phyloP scores from a whole-genome alignment of 1,140 invertebrate species.

The Drusus annulatus region DNA sequence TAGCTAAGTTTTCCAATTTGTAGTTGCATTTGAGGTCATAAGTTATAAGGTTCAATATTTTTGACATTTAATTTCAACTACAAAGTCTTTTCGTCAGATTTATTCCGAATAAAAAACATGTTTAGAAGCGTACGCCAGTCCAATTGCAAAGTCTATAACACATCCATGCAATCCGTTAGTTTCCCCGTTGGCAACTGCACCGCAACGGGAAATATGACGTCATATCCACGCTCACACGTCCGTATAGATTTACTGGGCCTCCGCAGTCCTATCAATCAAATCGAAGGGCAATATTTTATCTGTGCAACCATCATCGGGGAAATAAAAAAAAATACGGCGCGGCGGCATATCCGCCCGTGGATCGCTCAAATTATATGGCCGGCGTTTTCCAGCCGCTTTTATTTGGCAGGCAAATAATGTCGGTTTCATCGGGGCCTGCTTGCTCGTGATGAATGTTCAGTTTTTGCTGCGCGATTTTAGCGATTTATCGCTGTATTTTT shows the following conservation, averaged over 20 bases:
- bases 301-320: conserved; percentile 34
- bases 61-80: too few relatives aligned
- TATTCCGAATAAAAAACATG: too few relatives aligned
- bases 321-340: conserved; percentile 22
- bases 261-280: conserved; percentile 54
- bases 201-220: conserved; percentile 49
- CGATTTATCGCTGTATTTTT: conserved; percentile 6
- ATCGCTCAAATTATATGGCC: conserved; percentile 12
- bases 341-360: conserved; percentile 4
- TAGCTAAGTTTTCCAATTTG: too few relatives aligned
- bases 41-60: too few relatives aligned
- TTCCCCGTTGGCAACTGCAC: conserved; percentile 12
- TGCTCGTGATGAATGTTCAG: conserved; percentile 6
- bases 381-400: conserved; percentile 6
- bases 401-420: conserved; percentile 25
- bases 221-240: conserved; percentile 39
- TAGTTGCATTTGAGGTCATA: too few relatives aligned
- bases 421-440: conserved; percentile 15
- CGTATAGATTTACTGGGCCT: conserved; percentile 50
- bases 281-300: conserved; percentile 55
- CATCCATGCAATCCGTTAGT: conserved; percentile 14
- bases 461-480: neutral
- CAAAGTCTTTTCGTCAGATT: too few relatives aligned
- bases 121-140: neutral
- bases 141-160: conserved; percentile 11